These are phyloP conservation scores for Nebria salina DNA, from an alignment of 2,888 invertebrate genomes.

Conservation along the genomic window DNA sequence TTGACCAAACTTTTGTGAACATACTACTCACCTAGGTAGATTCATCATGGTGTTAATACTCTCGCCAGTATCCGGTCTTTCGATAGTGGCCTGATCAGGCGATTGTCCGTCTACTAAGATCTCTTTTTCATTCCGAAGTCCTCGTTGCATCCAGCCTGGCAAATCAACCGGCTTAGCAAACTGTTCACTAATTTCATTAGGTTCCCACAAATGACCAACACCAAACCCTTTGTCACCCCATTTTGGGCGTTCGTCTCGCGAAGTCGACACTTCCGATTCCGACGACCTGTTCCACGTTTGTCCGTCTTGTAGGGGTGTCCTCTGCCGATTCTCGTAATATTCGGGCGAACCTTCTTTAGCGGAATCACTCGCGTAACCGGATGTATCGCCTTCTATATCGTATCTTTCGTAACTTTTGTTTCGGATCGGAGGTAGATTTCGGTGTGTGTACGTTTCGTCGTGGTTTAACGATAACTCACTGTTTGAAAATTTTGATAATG, in stretches of 20 bases:
- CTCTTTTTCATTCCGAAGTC: slow-evolving; percentile 64
- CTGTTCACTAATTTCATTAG: slow-evolving; percentile 57
- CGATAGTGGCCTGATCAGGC: slow-evolving; percentile 59
- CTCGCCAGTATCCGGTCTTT: slow-evolving; percentile 58
- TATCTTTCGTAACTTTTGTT: slow-evolving; percentile 52
- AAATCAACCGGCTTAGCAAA: slow-evolving; percentile 53
- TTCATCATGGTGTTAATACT: slow-evolving; percentile 28
- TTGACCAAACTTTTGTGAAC: neutral
- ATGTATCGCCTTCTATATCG: slow-evolving; percentile 76
- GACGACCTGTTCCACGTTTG: slow-evolving; percentile 56
- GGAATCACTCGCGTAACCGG: slow-evolving; percentile 85
- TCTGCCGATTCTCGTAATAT: slow-evolving; percentile 48
- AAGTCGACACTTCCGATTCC: slow-evolving; percentile 59
- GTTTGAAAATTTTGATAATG: slow-evolving; percentile 39
- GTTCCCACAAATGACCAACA: slow-evolving; percentile 75
- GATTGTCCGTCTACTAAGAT: slow-evolving; percentile 61
- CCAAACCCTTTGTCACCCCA: slow-evolving; percentile 80
- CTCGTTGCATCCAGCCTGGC: slow-evolving; percentile 67
- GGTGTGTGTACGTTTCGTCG: slow-evolving; percentile 42
- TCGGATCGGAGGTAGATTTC: slow-evolving; percentile 49
- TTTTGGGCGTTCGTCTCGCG: slow-evolving; percentile 72
- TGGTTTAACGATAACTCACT: slow-evolving; percentile 40
- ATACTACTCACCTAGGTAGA: slow-evolving; percentile 4
- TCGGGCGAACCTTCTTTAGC: slow-evolving; percentile 65
- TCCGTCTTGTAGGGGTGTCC: slow-evolving; percentile 38